phyloP scores from a whole-genome alignment of 2,113 vertebrate species.

The Actenoides lindsayi region DNA sequence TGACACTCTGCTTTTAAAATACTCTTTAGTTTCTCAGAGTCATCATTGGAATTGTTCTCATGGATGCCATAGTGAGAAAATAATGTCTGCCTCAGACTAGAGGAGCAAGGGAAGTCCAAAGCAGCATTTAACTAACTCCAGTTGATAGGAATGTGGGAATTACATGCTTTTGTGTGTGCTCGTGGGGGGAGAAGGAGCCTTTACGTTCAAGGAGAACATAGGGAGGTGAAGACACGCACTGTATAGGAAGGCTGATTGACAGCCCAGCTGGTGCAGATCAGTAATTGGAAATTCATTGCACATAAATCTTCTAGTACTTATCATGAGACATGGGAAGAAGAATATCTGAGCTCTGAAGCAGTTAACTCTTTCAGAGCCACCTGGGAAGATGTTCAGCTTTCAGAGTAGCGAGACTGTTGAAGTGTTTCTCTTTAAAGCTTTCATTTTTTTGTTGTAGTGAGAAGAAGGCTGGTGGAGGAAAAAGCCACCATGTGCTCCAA shows the following conservation, averaged over 20 bases:
- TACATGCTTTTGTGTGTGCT: slow-evolving; percentile 45
- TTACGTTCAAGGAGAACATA: slow-evolving; percentile 26
- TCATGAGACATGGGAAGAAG: slow-evolving; percentile 64
- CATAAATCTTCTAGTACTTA: slow-evolving; percentile 82
- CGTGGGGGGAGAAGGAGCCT: not conserved
- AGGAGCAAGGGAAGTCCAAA: slow-evolving; percentile 4
- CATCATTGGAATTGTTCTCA: slow-evolving; percentile 34
- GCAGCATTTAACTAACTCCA: not conserved
- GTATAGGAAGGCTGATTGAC: slow-evolving; percentile 75
- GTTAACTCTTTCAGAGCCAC: slow-evolving; percentile 74
- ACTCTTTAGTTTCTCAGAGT: slow-evolving; percentile 35
- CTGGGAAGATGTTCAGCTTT: slow-evolving; percentile 25
- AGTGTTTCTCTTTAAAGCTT: slow-evolving; percentile 58
- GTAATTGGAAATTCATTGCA: slow-evolving; percentile 83
- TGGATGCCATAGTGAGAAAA: not conserved
- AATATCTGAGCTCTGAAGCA: slow-evolving; percentile 56
- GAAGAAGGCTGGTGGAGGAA: slow-evolving; percentile 24
- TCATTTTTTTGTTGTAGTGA: not conserved
- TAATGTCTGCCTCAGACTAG: not conserved
- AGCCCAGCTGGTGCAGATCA: slow-evolving; percentile 78
- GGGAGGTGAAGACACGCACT: slow-evolving; percentile 58
- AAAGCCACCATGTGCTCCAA: slow-evolving; percentile 34
- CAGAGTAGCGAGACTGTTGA: not conserved
- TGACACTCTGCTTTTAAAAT: slow-evolving; percentile 39
- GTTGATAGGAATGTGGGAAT: slow-evolving; percentile 53